phyloP scores from a whole-genome alignment of 2,888 invertebrate genomes.

The Phaonia tiefii region DNA sequence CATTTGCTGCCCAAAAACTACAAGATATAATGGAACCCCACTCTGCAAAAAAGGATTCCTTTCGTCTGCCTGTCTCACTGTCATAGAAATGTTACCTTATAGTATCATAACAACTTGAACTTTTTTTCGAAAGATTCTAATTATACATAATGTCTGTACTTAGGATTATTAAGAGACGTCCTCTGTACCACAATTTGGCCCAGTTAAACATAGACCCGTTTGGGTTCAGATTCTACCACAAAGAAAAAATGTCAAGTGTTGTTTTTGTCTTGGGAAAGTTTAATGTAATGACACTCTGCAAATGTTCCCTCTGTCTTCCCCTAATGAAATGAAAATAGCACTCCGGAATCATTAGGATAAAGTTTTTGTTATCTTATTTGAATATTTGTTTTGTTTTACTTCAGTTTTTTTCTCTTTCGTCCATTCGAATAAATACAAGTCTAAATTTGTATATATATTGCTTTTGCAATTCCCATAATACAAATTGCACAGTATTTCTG shows the following conservation, averaged over 20 bases:
- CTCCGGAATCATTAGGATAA: slow-evolving; percentile 29
- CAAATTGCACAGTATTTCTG: slow-evolving; percentile 32
- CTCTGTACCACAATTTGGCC: slow-evolving; percentile 28
- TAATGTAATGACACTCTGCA: slow-evolving; percentile 29
- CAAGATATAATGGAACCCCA: not conserved
- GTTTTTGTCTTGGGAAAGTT: slow-evolving; percentile 21
- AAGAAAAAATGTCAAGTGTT: slow-evolving; percentile 31
- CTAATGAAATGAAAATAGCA: slow-evolving; percentile 1
- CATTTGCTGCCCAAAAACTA: slow-evolving; percentile 22
- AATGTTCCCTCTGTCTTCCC: not conserved
- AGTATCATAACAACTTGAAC: slow-evolving; percentile 33
- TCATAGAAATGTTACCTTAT: slow-evolving; percentile 1
- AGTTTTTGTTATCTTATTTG: slow-evolving; percentile 33
- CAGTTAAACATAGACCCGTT: slow-evolving; percentile 28
- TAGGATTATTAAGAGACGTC: slow-evolving; percentile 34
- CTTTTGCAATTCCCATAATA: too few relatives aligned
- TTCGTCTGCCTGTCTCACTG: not conserved
- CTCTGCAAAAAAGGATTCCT: slow-evolving; percentile 9
- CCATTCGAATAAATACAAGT: slow-evolving; percentile 38
- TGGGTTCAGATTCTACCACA: slow-evolving; percentile 19
- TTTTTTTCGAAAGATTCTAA: slow-evolving; percentile 37
- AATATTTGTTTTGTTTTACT: slow-evolving; percentile 37
- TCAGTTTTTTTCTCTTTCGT: not conserved
- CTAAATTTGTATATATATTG: slow-evolving; percentile 31
- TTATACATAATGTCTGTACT: slow-evolving; percentile 41